Evolutionary conservation across 2,797 vertebrate species (phyloP).

Genomic region (Semaprochilodus insignis): DNA sequence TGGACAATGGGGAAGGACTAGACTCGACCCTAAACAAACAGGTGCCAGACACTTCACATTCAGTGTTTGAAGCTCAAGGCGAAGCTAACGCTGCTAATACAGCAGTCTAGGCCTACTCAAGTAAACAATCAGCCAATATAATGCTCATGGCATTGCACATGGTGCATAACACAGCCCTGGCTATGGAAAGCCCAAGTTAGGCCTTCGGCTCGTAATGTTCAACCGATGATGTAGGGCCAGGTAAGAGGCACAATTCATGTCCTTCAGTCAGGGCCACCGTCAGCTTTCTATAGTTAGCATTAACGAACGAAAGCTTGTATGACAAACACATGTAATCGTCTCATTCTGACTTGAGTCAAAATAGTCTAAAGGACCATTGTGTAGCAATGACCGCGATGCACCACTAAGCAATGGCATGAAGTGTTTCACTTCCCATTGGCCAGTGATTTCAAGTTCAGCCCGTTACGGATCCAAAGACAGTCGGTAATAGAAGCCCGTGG

Average conservation of each 20-base stretch:
- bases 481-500: constrained; percentile 63
- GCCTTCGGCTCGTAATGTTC: constrained; percentile 42
- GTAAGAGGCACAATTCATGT: constrained; percentile 14
- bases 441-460: constrained; percentile 59
- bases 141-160: constrained; percentile 26
- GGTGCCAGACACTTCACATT: constrained; percentile 73
- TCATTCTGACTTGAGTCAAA: constrained; percentile 34
- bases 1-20: constrained; percentile 75
- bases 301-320: constrained; percentile 43
- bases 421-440: constrained; percentile 73
- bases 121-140: constrained; percentile 37
- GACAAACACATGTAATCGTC: constrained; percentile 35
- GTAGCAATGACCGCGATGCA: constrained; percentile 47
- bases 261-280: constrained; percentile 36
- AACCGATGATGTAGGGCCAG: constrained; percentile 36
- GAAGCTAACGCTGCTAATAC: neutral
- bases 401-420: constrained; percentile 55
- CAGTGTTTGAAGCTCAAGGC: constrained; percentile 67
- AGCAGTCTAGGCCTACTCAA: constrained; percentile 34
- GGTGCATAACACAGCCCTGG: constrained; percentile 36
- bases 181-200: constrained; percentile 12
- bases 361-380: constrained; percentile 29
- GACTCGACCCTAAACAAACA: constrained; percentile 50
- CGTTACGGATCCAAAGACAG: constrained; percentile 66
- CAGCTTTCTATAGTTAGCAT: constrained; percentile 37